Percentiles rank a stretch among this genome's conserved stretches.
phyloP scores from a whole-genome alignment of 2,888 invertebrate genomes.

The Saturnia pavonia region DNA sequence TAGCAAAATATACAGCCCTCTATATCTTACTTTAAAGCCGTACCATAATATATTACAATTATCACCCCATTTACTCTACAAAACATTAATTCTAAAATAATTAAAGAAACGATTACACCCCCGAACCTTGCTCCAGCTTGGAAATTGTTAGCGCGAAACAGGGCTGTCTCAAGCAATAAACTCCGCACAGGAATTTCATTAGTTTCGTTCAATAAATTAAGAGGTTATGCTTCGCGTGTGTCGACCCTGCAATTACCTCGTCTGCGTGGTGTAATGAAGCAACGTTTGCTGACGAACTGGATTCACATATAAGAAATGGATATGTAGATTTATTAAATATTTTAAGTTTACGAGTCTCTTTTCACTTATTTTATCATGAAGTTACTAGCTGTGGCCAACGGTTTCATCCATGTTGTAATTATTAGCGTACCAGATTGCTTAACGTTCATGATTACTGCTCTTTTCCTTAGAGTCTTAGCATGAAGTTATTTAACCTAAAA shows the following conservation, averaged over 20 bases:
- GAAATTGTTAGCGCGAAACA: conserved; percentile 75
- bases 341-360: neutral
- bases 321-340: conserved; percentile 33
- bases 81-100: conserved; percentile 76
- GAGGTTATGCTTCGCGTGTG: conserved; percentile 80
- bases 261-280: conserved; percentile 76
- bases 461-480: no score
- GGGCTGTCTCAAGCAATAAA: conserved; percentile 79
- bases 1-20: neutral
- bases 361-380: no score
- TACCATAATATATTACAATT: conserved; percentile 11
- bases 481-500: no score
- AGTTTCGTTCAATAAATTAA: conserved; percentile 82
- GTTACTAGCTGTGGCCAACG: no score
- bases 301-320: conserved; percentile 42
- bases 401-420: no score
- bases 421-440: no score
- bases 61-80: conserved; percentile 22
- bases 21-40: neutral
- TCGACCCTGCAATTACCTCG: conserved; percentile 80
- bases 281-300: conserved; percentile 49
- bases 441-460: no score
- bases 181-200: conserved; percentile 80
- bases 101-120: conserved; percentile 77
- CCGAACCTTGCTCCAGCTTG: conserved; percentile 49